phyloP scores from a whole-genome alignment of 2,888 invertebrate species.

The Apoderus coryli region DNA sequence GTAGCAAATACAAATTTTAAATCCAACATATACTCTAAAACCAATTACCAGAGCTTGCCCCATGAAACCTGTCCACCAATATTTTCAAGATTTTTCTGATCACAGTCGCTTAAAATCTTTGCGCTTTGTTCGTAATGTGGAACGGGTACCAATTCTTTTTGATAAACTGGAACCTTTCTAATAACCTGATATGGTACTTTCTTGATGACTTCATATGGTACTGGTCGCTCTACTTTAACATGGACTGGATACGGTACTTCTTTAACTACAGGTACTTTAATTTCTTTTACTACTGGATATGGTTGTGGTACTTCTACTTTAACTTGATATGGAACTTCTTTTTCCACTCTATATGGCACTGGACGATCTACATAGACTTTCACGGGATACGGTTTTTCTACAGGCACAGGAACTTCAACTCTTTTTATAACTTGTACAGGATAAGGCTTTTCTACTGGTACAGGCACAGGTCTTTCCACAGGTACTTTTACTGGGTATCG shows the following conservation, averaged over 20 bases:
- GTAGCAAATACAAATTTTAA: not conserved
- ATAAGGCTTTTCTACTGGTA: conserved; percentile 44
- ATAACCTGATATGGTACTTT: conserved; percentile 32
- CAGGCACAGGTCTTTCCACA: conserved; percentile 47
- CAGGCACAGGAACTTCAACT: conserved; percentile 28
- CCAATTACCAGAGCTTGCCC: too few species aligned
- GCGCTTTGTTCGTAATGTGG: too few species aligned
- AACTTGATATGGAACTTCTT: conserved; percentile 48
- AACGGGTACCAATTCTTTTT: conserved; percentile 16
- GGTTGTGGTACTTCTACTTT: conserved; percentile 39
- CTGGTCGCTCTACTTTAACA: conserved; percentile 42
- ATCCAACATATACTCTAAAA: too few species aligned
- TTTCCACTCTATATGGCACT: conserved; percentile 44
- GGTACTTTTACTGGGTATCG: conserved; percentile 60
- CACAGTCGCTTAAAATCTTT: too few species aligned
- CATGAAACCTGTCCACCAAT: too few species aligned
- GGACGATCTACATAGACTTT: conserved; percentile 16
- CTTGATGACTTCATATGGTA: conserved; percentile 48
- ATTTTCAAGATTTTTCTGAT: too few species aligned
- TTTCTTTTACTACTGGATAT: conserved; percentile 44
- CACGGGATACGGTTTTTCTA: conserved; percentile 16
- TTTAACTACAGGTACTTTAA: conserved; percentile 60
- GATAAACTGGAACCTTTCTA: conserved; percentile 16
- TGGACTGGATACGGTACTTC: conserved; percentile 51
- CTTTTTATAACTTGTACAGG: conserved; percentile 48